These are phyloP conservation scores for Sebastolobus altivelis DNA, from an alignment of 2,797 vertebrate species.

Conservation along the genomic window DNA sequence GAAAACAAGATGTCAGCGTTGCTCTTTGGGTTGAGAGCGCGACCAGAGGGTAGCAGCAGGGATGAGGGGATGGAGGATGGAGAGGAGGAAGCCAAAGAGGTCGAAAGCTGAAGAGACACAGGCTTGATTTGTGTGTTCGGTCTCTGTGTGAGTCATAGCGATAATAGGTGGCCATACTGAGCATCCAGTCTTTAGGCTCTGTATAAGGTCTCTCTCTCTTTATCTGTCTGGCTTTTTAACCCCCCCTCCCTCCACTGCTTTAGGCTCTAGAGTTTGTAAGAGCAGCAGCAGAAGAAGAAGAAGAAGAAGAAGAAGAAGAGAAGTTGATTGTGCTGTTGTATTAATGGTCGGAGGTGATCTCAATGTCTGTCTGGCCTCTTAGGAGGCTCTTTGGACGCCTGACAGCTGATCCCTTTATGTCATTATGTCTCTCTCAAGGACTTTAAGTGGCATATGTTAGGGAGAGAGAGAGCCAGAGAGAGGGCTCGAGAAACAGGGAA, in stretches of 20 bases:
- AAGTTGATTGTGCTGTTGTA: constrained; percentile 58
- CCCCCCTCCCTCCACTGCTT: neutral
- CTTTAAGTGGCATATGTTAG: constrained; percentile 67
- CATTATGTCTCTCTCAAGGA: constrained; percentile 63
- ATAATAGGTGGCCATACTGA: constrained; percentile 26
- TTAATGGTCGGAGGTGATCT: constrained; percentile 53
- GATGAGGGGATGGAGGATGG: constrained; percentile 13
- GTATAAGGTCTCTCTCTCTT: constrained; percentile 4
- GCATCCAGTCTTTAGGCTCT: constrained; percentile 30
- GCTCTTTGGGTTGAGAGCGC: constrained; percentile 7
- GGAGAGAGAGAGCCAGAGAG: constrained; percentile 34
- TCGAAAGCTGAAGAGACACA: constrained; percentile 18
- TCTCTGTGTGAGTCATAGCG: constrained; percentile 25
- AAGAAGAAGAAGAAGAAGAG: constrained; percentile 15
- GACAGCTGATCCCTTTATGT: constrained; percentile 70
- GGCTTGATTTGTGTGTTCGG: constrained; percentile 22
- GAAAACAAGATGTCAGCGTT: constrained; percentile 10
- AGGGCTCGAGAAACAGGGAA: constrained; percentile 54
- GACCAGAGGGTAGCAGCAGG: constrained; percentile 11
- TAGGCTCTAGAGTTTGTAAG: constrained; percentile 19
- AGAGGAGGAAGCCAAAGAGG: constrained; percentile 21
- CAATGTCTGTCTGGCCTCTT: constrained; percentile 51
- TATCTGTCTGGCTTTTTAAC: constrained; percentile 19
- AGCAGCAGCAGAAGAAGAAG: constrained; percentile 24
- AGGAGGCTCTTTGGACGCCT: constrained; percentile 54